Base-by-base conservation (phyloP, 2,888 invertebrate genomes). In the Cephus spinipes region DNA sequence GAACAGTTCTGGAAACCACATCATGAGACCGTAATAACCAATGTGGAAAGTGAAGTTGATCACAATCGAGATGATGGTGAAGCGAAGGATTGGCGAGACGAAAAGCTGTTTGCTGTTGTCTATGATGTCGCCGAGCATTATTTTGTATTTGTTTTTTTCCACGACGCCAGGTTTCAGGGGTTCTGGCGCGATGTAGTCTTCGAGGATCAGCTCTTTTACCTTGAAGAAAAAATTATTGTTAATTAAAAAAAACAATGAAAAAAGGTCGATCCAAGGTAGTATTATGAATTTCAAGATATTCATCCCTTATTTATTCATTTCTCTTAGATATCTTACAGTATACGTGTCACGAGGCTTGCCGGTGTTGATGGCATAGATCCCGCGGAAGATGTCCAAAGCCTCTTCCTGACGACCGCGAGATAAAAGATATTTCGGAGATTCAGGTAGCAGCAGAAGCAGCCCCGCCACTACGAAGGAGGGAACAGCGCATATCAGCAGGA, bases 1-100 rank as follows among this genome's bases (percentile, higher is more conserved):
- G 92, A 98, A 98, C 89, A 98, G 94, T 92, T 98, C 98, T 0
- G 98, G 98, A 92, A 98, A 98, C 98, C 98, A 98, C 97, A 98
- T 97, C 97, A 97, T 97, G 77, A 98, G 93, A 71, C 98, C 98
- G 91, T 98, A 98, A 92, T 98, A 98, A 78, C 96, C 98, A 92
- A 98, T 98, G 92, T 98, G 97, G 92, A 98, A 97, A 84, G 97
- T 97, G 90, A 98, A 97, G 90, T 98, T 97, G 89, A 98, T 97
- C 80, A 96, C 95, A 86, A 97, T 96, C 80, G 97, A 97, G 90
- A 97, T 96, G 85, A 95, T 86, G 71, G 97, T 97, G 91, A 97
- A 97, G 88, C 96, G 95, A 83, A 97, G 92, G 86, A 97, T 97
- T 83, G 97, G 97, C 83, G 95, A 94, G 80, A 95, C 93, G 91